Evolutionary conservation across 53 echinoderm and acorn worm species (phyloP), one percentile per base, ranked within the genome.

Genomic region (Temnopleurus reevesii): DNA sequence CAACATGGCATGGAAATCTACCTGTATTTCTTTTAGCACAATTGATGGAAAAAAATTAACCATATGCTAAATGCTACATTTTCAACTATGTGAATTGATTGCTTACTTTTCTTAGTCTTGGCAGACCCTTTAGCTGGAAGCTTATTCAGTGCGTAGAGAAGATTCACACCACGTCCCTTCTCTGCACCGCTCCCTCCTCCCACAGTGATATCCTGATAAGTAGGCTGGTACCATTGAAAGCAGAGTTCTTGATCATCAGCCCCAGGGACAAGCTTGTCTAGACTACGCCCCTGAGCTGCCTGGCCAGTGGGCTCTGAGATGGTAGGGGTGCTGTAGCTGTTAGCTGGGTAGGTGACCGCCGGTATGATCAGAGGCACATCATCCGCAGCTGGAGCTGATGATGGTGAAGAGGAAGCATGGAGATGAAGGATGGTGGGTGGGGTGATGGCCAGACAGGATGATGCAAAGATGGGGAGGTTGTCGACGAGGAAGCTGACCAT

Each of bases 141-240:
- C 45, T 93, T 77, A 27, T 89, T 76, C 44, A 95, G 33, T 46
- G 95, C 89, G 83, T 93, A 95, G 46, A 96, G 76, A 2, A 96
- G 77, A 45, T 89, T 56, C 26, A 96, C 86, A 17, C 90, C 92
- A 17, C 85, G 54, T 65, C 38, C 38, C 55, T 86, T 55, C 12
- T 77, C 71, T 21, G 33, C 88, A 46, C 56, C 53, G 25, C 63
- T 53, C 8, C 36, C 77, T 7, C 56, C 83, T 55, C 54, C 35
- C 28, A 85, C 86, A 66, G 43, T 91, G 33, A 86, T 38, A 46
- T 91, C 90, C n/a, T 90, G 85, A 47, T 91, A 89, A 45, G 91
- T 84, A 4, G 94, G 94, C 80, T 96, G 96, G 60, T 98, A 98
- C 98, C 98, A 98, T 84, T 98, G 98, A n/a, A 98, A 45, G 45